Evolutionary conservation across 2,888 invertebrate genomes (phyloP).

Genomic region (Pollenia amentaria): DNA sequence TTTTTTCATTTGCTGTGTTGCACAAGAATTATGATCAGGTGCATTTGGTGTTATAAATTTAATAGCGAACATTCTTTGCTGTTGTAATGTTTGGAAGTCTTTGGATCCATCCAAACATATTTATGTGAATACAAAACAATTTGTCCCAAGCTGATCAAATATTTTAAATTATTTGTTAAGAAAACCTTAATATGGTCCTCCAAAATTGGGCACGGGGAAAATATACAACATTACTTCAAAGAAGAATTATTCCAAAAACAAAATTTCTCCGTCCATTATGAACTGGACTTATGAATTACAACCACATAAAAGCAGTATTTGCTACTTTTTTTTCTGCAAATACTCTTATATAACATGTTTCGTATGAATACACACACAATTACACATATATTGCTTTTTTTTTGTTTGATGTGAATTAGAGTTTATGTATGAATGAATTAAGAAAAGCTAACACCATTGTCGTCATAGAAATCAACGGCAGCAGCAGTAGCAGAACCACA

Average conservation of each 20-base stretch:
- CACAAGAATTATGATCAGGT: too few relatives aligned
- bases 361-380: not conserved
- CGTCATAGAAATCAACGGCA: not conserved
- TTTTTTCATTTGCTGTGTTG: too few relatives aligned
- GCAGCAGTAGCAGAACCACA: not conserved
- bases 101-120: too few relatives aligned
- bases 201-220: too few relatives aligned
- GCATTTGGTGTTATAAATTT: too few relatives aligned
- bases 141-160: too few relatives aligned
- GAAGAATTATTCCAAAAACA: not conserved
- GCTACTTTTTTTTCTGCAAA: not conserved
- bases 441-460: constrained; percentile 26
- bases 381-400: not conserved
- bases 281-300: not conserved
- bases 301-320: not conserved
- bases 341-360: not conserved
- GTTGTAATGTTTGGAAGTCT: too few relatives aligned
- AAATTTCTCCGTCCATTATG: not conserved
- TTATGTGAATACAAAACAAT: too few relatives aligned
- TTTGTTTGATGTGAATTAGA: constrained; percentile 45
- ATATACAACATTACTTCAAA: not conserved
- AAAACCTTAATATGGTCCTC: too few relatives aligned
- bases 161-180: too few relatives aligned
- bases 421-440: constrained; percentile 58
- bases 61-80: too few relatives aligned